Evolutionary conservation across 2,797 vertebrate species (phyloP).

Genomic region (Calcarius lapponicus): DNA sequence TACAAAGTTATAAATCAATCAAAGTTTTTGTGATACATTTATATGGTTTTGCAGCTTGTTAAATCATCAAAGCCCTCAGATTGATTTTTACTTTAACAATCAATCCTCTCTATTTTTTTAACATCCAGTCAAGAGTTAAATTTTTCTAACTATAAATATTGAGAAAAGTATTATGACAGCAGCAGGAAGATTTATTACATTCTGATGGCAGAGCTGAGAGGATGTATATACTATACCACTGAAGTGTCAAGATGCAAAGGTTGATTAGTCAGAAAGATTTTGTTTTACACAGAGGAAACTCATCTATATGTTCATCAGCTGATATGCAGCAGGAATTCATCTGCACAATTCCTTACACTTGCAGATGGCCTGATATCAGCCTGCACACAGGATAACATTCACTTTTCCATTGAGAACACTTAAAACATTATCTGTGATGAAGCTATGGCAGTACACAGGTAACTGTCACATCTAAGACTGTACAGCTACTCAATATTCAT

Average conservation of each 20-base stretch:
- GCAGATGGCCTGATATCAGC: constrained; percentile 30
- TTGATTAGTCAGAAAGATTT: constrained; percentile 71
- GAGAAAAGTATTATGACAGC: constrained; percentile 62
- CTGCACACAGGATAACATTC: background rate
- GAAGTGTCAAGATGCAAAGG: constrained; percentile 69
- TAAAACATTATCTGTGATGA: constrained; percentile 36
- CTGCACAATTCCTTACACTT: constrained; percentile 39
- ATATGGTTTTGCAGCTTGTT: constrained; percentile 74
- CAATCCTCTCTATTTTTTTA: constrained; percentile 65
- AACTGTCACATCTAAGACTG: constrained; percentile 26
- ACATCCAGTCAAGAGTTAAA: constrained; percentile 74
- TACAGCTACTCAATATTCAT: constrained; percentile 31
- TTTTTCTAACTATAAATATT: constrained; percentile 74
- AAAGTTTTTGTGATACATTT: constrained; percentile 74
- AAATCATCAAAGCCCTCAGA: constrained; percentile 74
- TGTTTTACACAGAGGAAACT: constrained; percentile 65
- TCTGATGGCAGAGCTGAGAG: constrained; percentile 69
- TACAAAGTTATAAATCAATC: constrained; percentile 78
- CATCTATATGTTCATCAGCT: constrained; percentile 66
- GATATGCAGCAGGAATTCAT: constrained; percentile 52
- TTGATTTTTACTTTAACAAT: constrained; percentile 76
- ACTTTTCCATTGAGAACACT: background rate
- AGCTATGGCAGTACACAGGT: constrained; percentile 14
- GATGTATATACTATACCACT: constrained; percentile 48
- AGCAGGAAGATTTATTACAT: constrained; percentile 73